Evolutionary conservation across 2,888 invertebrate genomes (phyloP).

Genomic region (Cheilosia vernalis): DNA sequence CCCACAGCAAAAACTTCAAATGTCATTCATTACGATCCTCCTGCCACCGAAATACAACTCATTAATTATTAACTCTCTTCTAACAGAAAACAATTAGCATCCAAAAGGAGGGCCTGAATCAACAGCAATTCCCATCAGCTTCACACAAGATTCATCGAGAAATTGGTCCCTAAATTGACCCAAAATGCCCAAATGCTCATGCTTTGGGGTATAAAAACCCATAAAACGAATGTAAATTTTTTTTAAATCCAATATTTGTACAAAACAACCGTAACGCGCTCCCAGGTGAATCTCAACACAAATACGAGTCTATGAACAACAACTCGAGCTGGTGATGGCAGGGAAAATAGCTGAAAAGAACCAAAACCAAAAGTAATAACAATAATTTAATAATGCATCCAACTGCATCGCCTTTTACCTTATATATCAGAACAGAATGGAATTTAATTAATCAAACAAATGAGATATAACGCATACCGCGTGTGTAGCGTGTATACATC

Average conservation of each 20-base stretch:
- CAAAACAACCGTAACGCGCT: slow-evolving; percentile 62
- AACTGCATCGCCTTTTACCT: slow-evolving; percentile 59
- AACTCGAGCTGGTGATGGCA: background rate
- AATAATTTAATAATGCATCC: slow-evolving; percentile 73
- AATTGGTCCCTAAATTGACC: slow-evolving; percentile 19
- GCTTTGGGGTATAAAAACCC: slow-evolving; percentile 2
- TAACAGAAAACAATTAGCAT: slow-evolving; percentile 28
- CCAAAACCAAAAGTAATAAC: slow-evolving; percentile 56
- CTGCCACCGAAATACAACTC: slow-evolving; percentile 1
- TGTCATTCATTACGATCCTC: background rate
- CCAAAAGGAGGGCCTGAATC: slow-evolving; percentile 6
- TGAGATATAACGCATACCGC: slow-evolving; percentile 49
- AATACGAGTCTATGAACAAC: background rate
- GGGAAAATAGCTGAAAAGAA: background rate
- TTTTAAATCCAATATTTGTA: slow-evolving; percentile 67
- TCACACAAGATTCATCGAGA: slow-evolving; percentile 1
- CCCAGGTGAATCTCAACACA: slow-evolving; percentile 59
- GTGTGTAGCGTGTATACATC: slow-evolving; percentile 14
- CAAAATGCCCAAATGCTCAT: slow-evolving; percentile 19
- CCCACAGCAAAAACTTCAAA: background rate
- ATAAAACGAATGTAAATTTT: slow-evolving; percentile 64
- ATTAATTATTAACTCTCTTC: background rate
- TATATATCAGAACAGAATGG: slow-evolving; percentile 43
- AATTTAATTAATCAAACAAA: slow-evolving; percentile 74
- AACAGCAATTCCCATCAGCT: slow-evolving; percentile 2